Conservation (phyloP, 2,113 vertebrate genomes). For the Zosterops borbonicus region DNA sequence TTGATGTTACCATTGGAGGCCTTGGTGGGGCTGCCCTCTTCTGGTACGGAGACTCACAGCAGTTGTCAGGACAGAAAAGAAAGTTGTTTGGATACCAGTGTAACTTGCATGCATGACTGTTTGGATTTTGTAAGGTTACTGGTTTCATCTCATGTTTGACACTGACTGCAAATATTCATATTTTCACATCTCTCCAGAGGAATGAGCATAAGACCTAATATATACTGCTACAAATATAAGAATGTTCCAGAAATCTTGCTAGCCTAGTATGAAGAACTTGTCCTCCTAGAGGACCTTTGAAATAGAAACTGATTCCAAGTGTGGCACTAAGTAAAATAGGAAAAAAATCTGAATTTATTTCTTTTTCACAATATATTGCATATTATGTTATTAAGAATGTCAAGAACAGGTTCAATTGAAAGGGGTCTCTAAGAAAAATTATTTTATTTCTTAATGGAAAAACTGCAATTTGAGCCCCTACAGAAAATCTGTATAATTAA, state of each 20-base stretch:
- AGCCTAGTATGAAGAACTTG: background rate
- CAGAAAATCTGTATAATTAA: background rate
- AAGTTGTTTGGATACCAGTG: accelerated
- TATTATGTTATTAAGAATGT: background rate
- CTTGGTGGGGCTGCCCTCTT: constrained; percentile 93
- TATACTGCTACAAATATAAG: background rate
- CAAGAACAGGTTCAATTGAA: background rate
- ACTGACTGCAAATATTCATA: background rate
- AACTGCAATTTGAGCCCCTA: background rate
- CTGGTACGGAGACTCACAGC: constrained; percentile 80
- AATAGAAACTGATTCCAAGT: background rate
- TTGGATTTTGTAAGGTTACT: background rate
- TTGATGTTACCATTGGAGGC: constrained; percentile 94
- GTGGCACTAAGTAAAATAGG: background rate
- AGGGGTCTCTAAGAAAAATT: background rate
- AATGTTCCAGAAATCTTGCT: background rate
- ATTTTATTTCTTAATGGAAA: background rate
- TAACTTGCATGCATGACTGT: background rate
- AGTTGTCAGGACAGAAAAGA: background rate
- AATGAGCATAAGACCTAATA: background rate
- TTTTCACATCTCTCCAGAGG: background rate
- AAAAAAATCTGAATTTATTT: background rate
- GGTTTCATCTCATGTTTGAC: background rate
- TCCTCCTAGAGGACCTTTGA: background rate
- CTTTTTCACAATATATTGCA: background rate